These are phyloP conservation scores for Polypedilum pembai DNA, from an alignment of 1,140 invertebrate species.

Conservation along the genomic window DNA sequence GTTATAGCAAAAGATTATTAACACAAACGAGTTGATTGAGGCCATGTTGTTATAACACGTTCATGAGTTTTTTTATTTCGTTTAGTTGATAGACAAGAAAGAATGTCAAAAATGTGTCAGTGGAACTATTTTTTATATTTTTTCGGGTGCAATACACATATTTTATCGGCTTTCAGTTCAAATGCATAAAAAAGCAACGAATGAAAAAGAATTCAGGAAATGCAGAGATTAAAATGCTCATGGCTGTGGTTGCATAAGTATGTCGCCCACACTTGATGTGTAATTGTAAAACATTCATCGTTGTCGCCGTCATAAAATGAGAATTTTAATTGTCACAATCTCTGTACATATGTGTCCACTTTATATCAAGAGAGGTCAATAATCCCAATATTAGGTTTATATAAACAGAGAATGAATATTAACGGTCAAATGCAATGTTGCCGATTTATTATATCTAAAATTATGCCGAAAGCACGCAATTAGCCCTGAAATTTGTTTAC, in stretches of 20 bases:
- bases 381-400: background rate
- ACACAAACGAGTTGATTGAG: background rate
- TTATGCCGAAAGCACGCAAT: conserved; percentile 11
- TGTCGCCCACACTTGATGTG: background rate
- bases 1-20: background rate
- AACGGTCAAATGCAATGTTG: conserved; percentile 11
- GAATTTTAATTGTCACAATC: background rate
- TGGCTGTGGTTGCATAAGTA: background rate
- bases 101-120: conserved; percentile 26
- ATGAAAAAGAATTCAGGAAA: background rate
- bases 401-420: background rate
- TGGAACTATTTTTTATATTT: background rate
- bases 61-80: background rate
- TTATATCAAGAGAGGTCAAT: background rate
- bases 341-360: background rate
- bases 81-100: conserved; percentile 7
- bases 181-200: background rate
- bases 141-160: background rate
- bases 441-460: background rate
- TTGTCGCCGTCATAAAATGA: background rate
- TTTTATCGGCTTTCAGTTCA: background rate
- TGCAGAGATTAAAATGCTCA: background rate
- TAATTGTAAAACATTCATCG: background rate
- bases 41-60: background rate
- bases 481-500: background rate